These are phyloP conservation scores for Psephotus haematonotus DNA, from an alignment of 2,113 vertebrate species.

Conservation along the genomic window DNA sequence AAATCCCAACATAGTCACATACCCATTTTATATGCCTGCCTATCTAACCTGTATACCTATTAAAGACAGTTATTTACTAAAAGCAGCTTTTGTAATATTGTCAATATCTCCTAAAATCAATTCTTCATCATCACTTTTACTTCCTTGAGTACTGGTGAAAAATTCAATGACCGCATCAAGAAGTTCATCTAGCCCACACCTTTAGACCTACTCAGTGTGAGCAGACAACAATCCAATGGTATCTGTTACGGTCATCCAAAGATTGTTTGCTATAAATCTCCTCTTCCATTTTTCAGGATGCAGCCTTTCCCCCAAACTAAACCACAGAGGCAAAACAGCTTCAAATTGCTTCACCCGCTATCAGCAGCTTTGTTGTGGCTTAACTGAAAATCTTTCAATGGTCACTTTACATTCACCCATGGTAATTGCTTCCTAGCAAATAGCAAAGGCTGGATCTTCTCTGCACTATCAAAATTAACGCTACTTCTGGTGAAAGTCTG, in stretches of 20 bases:
- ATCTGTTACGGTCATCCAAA: neutral
- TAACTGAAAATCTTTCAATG: neutral
- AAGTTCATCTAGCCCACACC: neutral
- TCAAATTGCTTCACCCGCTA: neutral
- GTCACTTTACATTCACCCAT: neutral
- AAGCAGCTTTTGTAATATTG: neutral
- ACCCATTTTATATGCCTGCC: neutral
- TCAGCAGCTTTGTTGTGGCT: neutral
- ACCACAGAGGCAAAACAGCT: neutral
- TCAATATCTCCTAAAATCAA: neutral
- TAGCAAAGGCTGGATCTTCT: neutral
- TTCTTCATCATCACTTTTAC: neutral
- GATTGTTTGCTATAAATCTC: neutral
- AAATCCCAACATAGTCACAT: neutral
- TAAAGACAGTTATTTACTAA: neutral
- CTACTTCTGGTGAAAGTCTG: neutral
- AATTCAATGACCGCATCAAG: neutral
- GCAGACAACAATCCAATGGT: neutral
- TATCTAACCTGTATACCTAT: neutral
- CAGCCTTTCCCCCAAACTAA: neutral
- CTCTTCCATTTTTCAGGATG: neutral
- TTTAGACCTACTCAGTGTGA: neutral
- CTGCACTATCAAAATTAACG: neutral
- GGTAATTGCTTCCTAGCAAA: neutral
- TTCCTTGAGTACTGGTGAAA: neutral